These are phyloP conservation scores for Corythaeola cristata DNA, from an alignment of 2,113 vertebrate species.

Conservation along the genomic window DNA sequence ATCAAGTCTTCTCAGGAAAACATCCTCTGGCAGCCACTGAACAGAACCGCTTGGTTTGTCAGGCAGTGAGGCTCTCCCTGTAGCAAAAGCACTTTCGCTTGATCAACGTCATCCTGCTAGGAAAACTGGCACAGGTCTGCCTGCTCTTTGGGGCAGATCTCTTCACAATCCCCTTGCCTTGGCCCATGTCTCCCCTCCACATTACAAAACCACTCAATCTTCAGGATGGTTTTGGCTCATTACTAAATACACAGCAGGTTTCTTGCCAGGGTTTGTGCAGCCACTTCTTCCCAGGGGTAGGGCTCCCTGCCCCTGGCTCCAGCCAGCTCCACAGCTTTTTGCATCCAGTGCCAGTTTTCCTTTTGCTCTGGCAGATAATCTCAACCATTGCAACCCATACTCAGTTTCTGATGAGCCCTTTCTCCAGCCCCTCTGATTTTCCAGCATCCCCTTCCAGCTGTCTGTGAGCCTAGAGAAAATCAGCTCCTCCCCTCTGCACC, in stretches of 20 bases:
- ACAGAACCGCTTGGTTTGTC: background rate
- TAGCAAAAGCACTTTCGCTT: background rate
- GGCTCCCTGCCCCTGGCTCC: background rate
- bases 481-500: background rate
- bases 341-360: background rate
- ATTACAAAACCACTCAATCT: background rate
- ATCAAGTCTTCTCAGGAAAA: background rate
- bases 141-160: background rate
- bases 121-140: background rate
- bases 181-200: background rate
- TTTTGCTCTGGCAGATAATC: background rate
- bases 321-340: background rate
- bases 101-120: background rate
- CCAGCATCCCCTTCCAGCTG: background rate
- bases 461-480: background rate
- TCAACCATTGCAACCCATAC: background rate
- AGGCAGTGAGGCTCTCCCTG: background rate
- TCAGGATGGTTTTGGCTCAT: background rate
- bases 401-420: background rate
- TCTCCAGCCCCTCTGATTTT: constrained; percentile 15
- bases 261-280: background rate
- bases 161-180: background rate
- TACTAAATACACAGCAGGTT: background rate
- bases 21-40: background rate
- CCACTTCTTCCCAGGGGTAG: background rate